phyloP scores from a whole-genome alignment of 2,888 invertebrate genomes.

The Thera obeliscata region DNA sequence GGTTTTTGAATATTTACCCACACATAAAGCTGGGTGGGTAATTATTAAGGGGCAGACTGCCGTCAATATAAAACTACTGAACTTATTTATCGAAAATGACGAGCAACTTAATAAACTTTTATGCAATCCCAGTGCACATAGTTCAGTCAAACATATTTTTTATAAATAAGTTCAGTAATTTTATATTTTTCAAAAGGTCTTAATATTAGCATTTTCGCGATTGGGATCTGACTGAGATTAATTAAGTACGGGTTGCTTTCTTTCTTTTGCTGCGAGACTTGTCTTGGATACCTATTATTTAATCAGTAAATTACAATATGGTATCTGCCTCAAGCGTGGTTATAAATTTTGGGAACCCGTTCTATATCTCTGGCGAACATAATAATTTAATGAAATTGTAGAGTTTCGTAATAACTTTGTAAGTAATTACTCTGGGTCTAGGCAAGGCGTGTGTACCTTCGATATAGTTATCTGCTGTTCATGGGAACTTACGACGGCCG shows the following conservation, averaged over 20 bases:
- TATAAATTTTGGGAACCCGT: constrained; percentile 53
- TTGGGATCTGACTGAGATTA: constrained; percentile 17
- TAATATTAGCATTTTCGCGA: constrained; percentile 22
- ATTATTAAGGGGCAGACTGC: constrained; percentile 1
- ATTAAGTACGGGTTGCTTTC: constrained; percentile 9
- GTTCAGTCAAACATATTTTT: too few species aligned
- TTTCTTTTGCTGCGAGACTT: constrained; percentile 4
- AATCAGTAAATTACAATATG: constrained; percentile 27
- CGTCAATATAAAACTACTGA: too few species aligned
- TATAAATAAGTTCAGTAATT: too few species aligned
- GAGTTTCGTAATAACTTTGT: constrained; percentile 54
- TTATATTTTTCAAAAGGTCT: too few species aligned
- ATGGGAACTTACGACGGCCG: constrained; percentile 25
- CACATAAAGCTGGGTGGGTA: constrained; percentile 3
- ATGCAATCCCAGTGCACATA: too few species aligned
- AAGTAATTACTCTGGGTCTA: constrained; percentile 21
- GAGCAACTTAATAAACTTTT: too few species aligned
- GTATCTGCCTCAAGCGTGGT: constrained; percentile 51
- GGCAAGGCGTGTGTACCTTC: constrained; percentile 14
- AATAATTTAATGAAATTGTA: constrained; percentile 62
- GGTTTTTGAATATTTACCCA: constrained; percentile 23
- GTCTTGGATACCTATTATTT: constrained; percentile 7
- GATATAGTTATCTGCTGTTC: constrained; percentile 20
- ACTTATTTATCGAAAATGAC: too few species aligned
- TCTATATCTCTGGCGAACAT: constrained; percentile 45